phyloP scores from a whole-genome alignment of 2,888 invertebrate species.

The Alentia gelatinosa region DNA sequence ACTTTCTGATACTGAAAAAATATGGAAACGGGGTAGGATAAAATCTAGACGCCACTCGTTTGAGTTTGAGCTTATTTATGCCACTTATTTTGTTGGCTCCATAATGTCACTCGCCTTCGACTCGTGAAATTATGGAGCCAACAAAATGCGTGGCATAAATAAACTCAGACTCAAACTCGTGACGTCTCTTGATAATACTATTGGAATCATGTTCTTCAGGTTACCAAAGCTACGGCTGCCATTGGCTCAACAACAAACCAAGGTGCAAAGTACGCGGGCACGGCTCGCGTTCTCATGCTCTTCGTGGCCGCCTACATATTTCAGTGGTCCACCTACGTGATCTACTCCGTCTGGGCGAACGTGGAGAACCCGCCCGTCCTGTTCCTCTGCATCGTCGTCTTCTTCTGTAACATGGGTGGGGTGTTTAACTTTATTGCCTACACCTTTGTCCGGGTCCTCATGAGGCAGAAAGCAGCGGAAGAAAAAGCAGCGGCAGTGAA shows the following conservation, averaged over 20 bases:
- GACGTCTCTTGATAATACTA: too few relatives aligned
- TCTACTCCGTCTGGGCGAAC: conserved; percentile 13
- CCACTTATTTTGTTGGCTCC: too few relatives aligned
- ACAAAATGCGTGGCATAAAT: too few relatives aligned
- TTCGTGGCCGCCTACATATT: conserved; percentile 32
- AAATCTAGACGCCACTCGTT: too few relatives aligned
- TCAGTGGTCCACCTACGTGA: conserved; percentile 35
- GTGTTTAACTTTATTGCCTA: conserved; percentile 41
- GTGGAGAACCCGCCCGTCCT: not conserved
- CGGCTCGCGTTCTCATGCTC: not conserved
- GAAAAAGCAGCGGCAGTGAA: not conserved
- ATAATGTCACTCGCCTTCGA: too few relatives aligned
- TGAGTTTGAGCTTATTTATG: too few relatives aligned
- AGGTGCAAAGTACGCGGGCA: conserved; percentile 12
- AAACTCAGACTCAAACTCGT: too few relatives aligned
- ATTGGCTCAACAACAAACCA: not conserved
- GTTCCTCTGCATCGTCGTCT: not conserved
- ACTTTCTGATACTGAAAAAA: too few relatives aligned
- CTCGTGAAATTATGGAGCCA: too few relatives aligned
- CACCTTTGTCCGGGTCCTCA: not conserved
- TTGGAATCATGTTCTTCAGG: too few relatives aligned
- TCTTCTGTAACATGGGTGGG: conserved; percentile 14
- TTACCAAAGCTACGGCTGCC: not conserved
- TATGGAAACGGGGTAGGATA: too few relatives aligned
- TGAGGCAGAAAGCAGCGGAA: not conserved